Evolutionary conservation across 2,888 invertebrate genomes (phyloP), one percentile per base, ranked within the genome.

Genomic region (Zelleria hepariella): DNA sequence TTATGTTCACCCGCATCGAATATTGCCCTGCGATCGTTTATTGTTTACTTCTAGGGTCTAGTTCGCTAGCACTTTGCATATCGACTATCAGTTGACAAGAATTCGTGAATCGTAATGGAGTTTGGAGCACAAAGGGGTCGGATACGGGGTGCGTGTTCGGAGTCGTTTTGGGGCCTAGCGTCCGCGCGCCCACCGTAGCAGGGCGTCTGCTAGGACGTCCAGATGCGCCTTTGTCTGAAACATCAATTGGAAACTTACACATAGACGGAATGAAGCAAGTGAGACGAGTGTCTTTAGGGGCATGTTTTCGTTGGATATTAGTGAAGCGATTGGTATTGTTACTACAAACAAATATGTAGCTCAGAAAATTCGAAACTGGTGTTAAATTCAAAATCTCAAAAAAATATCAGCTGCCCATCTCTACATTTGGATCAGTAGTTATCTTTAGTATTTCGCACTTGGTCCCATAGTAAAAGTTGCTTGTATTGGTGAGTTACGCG

Each of bases 141-240:
- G 32, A 74, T 80, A 73, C 74, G 67, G 75, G 32, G 15, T 42
- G 32, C 32, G 32, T 42, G 32, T 15, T 42, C 32, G 32, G 32
- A 1, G 32, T 42, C 32, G 70, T 69, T 74, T 71, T 73, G 69
- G 69, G 64, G 62, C 74, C 91, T 96, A 96, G 90, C 96, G 96
- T 74, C 97, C 97, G 86, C 97, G 92, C 80, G 96, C 96, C 97
- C 97, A 97, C 82, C 97, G 93, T 71, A 97, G 90, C 72, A 97
- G 91, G 78, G 97, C 97, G 89, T 97, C 97, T 68, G 97, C 97
- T 82, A 97, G 88, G 70, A 97, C 96, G 90, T 97, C 97, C 89
- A 97, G 91, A 84, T 97, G 97, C 77, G 96, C 96, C 86, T 97
- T 97, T 75, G 97, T 97, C 97, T 97, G 94, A 58, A 92, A 93